These are phyloP conservation scores for Hetaerina americana DNA, from an alignment of 1,140 invertebrate genomes.

Conservation along the genomic window DNA sequence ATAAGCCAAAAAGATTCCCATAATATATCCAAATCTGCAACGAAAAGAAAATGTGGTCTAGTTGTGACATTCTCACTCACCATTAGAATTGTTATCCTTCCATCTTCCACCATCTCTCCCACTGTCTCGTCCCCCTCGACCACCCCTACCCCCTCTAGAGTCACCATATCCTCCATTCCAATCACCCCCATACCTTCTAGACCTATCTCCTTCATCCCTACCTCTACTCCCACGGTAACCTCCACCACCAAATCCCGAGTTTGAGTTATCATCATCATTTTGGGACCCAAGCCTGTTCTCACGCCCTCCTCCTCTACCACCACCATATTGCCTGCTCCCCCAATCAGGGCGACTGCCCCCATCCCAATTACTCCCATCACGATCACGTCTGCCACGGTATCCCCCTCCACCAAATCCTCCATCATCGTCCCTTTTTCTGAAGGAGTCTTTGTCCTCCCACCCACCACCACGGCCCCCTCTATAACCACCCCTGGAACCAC, in stretches of 20 bases:
- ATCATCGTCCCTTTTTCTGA: conserved; percentile 20
- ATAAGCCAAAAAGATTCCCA: too few species aligned
- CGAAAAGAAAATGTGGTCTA: too few species aligned
- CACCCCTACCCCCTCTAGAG: background rate
- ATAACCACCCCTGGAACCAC: background rate
- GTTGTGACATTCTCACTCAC: too few species aligned
- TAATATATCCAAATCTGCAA: too few species aligned
- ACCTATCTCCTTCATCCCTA: background rate
- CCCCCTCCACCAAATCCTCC: background rate
- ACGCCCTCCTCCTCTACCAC: too few species aligned
- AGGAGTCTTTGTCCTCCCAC: conserved; percentile 19
- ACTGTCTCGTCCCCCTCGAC: background rate
- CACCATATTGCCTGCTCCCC: too few species aligned
- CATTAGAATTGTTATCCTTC: too few species aligned
- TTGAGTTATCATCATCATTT: too few species aligned
- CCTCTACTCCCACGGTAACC: background rate
- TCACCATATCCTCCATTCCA: background rate
- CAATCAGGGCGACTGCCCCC: too few species aligned
- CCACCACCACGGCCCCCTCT: background rate
- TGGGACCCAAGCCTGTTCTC: too few species aligned
- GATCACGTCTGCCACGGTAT: background rate
- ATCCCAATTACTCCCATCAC: background rate
- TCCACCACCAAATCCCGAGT: too few species aligned
- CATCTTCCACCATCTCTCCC: background rate
- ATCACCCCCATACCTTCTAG: background rate